These are phyloP conservation scores for Bombus waltoni DNA, from an alignment of 1,140 invertebrate species.

Conservation along the genomic window DNA sequence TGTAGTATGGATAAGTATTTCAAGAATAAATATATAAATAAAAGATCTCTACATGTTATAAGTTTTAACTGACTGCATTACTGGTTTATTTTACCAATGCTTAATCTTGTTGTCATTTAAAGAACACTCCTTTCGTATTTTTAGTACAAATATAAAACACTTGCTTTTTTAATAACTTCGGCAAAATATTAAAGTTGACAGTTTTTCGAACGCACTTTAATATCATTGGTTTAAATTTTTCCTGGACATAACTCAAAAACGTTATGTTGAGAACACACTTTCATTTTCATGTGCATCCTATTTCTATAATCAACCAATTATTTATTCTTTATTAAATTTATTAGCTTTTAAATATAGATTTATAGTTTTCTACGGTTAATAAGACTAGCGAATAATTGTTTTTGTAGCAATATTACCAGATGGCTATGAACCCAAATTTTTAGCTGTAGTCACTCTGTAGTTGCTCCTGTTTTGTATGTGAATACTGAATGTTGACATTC, in stretches of 20 bases:
- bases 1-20: conserved; percentile 60
- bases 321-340: conserved; percentile 22
- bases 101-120: not conserved
- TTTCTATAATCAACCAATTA: conserved; percentile 1
- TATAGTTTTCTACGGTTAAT: not conserved
- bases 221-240: conserved; percentile 9
- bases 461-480: conserved; percentile 67
- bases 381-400: conserved; percentile 21
- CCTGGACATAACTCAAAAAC: conserved; percentile 4
- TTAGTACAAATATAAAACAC: not conserved
- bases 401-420: conserved; percentile 25
- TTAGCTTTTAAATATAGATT: conserved; percentile 8
- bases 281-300: conserved; percentile 8
- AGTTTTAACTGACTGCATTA: not conserved
- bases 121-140: not conserved
- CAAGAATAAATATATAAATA: conserved; percentile 50
- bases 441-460: conserved; percentile 23
- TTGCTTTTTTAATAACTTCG: not conserved
- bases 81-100: not conserved
- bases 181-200: not conserved
- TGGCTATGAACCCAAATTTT: conserved; percentile 38
- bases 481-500: conserved; percentile 85
- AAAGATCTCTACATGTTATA: conserved; percentile 37
- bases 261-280: conserved; percentile 2
- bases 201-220: conserved; percentile 10